A percentile compares a stretch with the other conserved stretches of the same genome.
These are phyloP conservation scores for Smutsia gigantea DNA, from an alignment of 2,797 vertebrate species.

Conservation along the genomic window DNA sequence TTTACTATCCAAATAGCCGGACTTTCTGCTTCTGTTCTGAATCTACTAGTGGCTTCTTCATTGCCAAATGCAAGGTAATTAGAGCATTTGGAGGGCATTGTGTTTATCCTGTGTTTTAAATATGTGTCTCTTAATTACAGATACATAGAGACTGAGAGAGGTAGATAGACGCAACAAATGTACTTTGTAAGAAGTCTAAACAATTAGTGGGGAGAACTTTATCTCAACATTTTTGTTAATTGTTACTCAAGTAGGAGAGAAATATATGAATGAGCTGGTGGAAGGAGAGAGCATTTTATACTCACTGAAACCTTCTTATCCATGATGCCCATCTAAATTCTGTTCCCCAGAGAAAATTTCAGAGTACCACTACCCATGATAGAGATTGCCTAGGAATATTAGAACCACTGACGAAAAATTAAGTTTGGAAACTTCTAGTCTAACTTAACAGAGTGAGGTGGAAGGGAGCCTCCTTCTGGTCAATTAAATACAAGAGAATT, in stretches of 20 bases:
- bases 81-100: background rate
- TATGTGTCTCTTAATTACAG: background rate
- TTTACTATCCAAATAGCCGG: background rate
- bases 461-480: conserved; percentile 81
- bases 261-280: background rate
- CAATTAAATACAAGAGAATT: conserved; percentile 28
- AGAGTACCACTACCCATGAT: background rate
- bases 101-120: background rate
- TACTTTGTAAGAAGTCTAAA: background rate
- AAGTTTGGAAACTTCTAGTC: conserved; percentile 37
- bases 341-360: background rate
- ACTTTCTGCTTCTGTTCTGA: background rate
- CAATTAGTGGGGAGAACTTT: conserved; percentile 18
- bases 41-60: background rate
- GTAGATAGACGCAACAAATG: background rate
- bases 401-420: background rate
- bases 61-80: background rate
- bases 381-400: background rate
- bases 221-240: background rate
- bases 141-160: background rate
- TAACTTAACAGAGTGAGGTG: conserved; percentile 50
- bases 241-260: background rate
- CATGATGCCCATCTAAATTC: conserved; percentile 13
- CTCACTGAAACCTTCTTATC: conserved; percentile 9
- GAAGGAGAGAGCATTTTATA: background rate